phyloP scores from a whole-genome alignment of 2,888 invertebrate species.

The Philaethria dido region DNA sequence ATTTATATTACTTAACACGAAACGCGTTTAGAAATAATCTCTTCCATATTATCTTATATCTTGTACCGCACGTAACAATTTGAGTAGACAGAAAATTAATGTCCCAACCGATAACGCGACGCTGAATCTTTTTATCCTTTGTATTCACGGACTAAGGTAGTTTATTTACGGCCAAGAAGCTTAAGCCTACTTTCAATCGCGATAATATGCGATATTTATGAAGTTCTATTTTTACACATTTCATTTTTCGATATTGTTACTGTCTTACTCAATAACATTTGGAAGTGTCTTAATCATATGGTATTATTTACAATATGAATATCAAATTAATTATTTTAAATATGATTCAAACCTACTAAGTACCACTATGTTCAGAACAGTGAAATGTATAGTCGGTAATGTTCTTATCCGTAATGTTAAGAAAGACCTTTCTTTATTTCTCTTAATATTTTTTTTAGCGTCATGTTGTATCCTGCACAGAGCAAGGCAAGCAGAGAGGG shows the following conservation, averaged over 20 bases:
- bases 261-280: background rate
- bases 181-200: conserved; percentile 51
- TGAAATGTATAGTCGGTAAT: no score
- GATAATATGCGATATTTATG: conserved; percentile 20
- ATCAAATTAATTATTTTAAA: no score
- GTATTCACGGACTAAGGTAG: conserved; percentile 56
- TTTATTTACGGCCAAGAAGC: conserved; percentile 59
- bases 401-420: no score
- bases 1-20: no score
- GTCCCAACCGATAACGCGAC: conserved; percentile 62
- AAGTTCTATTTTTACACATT: conserved; percentile 15
- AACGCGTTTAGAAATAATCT: no score
- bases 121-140: conserved; percentile 64
- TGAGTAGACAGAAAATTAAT: conserved; percentile 72
- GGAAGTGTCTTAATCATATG: background rate
- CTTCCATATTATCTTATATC: conserved; percentile 25
- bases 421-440: no score
- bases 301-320: no score
- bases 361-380: no score
- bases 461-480: no score
- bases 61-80: conserved; percentile 51
- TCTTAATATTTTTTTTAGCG: no score
- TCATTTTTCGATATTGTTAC: background rate
- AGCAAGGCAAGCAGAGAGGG: no score
- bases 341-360: no score